Conservation (phyloP, 2,888 invertebrate species). For the Agrilus mali region DNA sequence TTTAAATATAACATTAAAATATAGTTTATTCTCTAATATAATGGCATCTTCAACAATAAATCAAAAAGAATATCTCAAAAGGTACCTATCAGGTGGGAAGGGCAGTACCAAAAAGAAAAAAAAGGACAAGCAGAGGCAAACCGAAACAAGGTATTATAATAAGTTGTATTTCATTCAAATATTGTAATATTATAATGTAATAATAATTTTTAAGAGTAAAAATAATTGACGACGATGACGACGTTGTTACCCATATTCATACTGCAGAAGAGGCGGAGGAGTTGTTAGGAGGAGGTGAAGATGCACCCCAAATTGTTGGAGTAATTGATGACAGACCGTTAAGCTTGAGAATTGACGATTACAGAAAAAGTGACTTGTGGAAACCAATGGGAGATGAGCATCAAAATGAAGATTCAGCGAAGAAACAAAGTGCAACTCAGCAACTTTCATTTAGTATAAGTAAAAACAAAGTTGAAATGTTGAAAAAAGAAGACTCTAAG, state of each 20-base stretch:
- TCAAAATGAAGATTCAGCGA: background rate
- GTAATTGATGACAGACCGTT: constrained; percentile 72
- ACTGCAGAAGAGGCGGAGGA: constrained; percentile 54
- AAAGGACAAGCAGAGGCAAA: constrained; percentile 39
- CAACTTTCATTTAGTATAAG: background rate
- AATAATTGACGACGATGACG: constrained; percentile 73
- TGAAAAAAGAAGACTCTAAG: constrained; percentile 1
- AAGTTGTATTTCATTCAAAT: background rate
- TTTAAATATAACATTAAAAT: too few species aligned
- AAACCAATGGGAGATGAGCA: constrained; percentile 19
- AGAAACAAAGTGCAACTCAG: background rate
- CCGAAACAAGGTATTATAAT: constrained; percentile 5
- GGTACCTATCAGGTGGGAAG: constrained; percentile 55
- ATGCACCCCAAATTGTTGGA: constrained; percentile 82
- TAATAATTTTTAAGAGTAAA: constrained; percentile 45
- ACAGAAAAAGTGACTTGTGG: constrained; percentile 27
- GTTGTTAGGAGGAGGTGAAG: constrained; percentile 62
- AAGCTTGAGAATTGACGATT: constrained; percentile 37
- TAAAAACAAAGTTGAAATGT: background rate
- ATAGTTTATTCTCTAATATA: constrained; percentile 3
- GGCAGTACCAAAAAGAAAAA: constrained; percentile 53
- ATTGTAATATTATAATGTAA: background rate
- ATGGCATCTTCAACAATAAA: constrained; percentile 38
- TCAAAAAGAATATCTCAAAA: constrained; percentile 70
- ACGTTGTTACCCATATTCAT: constrained; percentile 49